Conservation (phyloP, 2,888 invertebrate genomes). For the Ecliptopera silaceata region DNA sequence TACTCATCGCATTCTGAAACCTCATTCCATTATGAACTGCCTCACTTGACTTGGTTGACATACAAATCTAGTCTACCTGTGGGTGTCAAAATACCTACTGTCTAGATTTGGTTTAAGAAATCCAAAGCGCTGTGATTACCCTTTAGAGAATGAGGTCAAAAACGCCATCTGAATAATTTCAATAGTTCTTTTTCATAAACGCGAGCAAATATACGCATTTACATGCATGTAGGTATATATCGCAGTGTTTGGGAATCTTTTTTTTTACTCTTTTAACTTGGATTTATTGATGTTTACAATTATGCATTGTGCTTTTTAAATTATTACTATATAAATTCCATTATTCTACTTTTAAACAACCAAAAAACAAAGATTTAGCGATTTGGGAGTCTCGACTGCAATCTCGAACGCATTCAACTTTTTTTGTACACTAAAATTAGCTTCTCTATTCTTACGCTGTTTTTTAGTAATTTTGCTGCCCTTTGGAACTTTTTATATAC, state of each 20-base stretch:
- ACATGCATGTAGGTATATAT: not conserved
- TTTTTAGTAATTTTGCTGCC: too few species aligned
- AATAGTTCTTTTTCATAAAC: conserved; percentile 2
- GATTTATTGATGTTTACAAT: conserved; percentile 2
- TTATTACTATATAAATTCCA: too few species aligned
- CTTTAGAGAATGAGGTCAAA: conserved; percentile 26
- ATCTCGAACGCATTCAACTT: too few species aligned
- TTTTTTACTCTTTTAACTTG: not conserved
- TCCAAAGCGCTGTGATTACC: conserved; percentile 15
- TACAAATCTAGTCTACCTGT: conserved; percentile 40
- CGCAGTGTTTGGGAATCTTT: not conserved
- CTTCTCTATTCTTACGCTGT: too few species aligned
- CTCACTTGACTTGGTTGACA: conserved; percentile 46
- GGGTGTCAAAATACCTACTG: conserved; percentile 36
- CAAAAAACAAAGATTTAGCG: too few species aligned
- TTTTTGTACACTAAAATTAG: too few species aligned
- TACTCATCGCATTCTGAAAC: conserved; percentile 54
- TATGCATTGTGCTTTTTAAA: not conserved
- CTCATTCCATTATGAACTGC: conserved; percentile 55
- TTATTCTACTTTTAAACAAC: too few species aligned
- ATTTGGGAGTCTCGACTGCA: too few species aligned
- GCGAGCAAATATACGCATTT: conserved; percentile 1
- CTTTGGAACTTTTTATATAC: too few species aligned
- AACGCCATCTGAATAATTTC: conserved; percentile 10
- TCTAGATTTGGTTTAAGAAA: conserved; percentile 23